A percentile compares a stretch with the other conserved stretches of the same genome.
phyloP scores from a whole-genome alignment of 2,888 invertebrate species.

The Hymenopus coronatus region DNA sequence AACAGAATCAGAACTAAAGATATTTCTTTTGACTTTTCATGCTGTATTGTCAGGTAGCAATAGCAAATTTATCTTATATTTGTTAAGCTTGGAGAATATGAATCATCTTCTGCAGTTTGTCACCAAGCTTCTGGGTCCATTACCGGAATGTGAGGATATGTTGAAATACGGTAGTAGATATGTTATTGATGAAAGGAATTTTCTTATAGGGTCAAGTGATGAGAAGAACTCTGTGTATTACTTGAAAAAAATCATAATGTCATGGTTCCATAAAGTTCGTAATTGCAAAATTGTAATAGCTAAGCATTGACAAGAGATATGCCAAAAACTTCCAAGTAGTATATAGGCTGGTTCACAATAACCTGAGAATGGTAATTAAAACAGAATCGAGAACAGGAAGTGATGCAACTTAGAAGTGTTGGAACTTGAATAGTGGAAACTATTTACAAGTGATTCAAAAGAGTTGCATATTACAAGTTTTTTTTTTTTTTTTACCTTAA shows the following conservation, averaged over 20 bases:
- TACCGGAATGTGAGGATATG: conserved; percentile 44
- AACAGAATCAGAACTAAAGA: conserved; percentile 4
- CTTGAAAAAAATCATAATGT: conserved; percentile 13
- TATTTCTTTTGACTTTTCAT: conserved; percentile 36
- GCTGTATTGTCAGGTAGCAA: conserved; percentile 29
- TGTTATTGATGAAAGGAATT: conserved; percentile 11
- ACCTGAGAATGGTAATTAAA: too few species aligned
- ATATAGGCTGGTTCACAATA: too few species aligned
- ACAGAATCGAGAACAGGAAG: too few species aligned
- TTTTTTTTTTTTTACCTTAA: too few species aligned
- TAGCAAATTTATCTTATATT: not conserved
- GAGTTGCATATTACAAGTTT: too few species aligned
- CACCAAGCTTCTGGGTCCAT: conserved; percentile 36
- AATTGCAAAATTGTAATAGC: not conserved
- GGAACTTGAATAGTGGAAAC: too few species aligned
- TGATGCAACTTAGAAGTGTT: too few species aligned
- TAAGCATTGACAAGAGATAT: too few species aligned
- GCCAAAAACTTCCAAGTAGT: too few species aligned
- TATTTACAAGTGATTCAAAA: too few species aligned
- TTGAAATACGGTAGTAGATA: conserved; percentile 43
- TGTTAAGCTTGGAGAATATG: conserved; percentile 39
- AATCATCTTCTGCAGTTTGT: conserved; percentile 37
- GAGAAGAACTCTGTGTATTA: not conserved
- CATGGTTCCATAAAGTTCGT: not conserved
- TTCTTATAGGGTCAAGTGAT: not conserved